Evolutionary conservation across 2,797 vertebrate genomes (phyloP), one percentile per base, ranked within the genome.

Genomic region (Monodelphis domestica): DNA sequence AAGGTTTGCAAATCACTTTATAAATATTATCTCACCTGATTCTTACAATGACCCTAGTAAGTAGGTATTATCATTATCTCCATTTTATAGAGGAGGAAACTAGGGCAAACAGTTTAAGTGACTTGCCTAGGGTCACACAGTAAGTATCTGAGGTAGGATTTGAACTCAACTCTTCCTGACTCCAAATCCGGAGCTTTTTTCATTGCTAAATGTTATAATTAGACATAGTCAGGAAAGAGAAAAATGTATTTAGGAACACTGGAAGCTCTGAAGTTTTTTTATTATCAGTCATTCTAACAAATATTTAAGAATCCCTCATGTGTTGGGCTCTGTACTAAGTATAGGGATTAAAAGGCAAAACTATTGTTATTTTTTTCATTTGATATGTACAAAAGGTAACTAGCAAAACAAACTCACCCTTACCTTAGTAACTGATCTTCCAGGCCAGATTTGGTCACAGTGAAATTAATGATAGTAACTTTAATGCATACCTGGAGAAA

Each of bases 401-500:
- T 26, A 84, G 38, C 17, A 45, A 50, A 28, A 55, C 21, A 55
- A 21, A 55, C 26, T 12, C 21, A 90, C 90, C 92, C 93, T 95
- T 97, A 99, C 99, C 99, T 99, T 89, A 99, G 98, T 56, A 99
- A 97, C 91, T 99, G 99, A 97, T 99, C 99, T 94, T 99, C 99
- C 92, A 99, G 98, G 88, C 99, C 99, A 91, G 99, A 99, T 96
- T 98, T 99, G 45, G 99, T 99, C 94, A 99, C 99, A 0, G 99
- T 99, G 97, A 99, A 99, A 98, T 99, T 99, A 95, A 99, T 99
- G 93, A 99, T 98, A 63, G 99, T 99, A 91, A 99, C 99, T 98
- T 99, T 99, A 96, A 99, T 99, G 95, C 99, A 99, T 54, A 99
- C 99, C 99, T 99, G 95, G 59, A 96, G 92, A 51, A n/a, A 95